Evolutionary conservation across 2,113 vertebrate species (phyloP).

Genomic region (Heterotis niloticus): DNA sequence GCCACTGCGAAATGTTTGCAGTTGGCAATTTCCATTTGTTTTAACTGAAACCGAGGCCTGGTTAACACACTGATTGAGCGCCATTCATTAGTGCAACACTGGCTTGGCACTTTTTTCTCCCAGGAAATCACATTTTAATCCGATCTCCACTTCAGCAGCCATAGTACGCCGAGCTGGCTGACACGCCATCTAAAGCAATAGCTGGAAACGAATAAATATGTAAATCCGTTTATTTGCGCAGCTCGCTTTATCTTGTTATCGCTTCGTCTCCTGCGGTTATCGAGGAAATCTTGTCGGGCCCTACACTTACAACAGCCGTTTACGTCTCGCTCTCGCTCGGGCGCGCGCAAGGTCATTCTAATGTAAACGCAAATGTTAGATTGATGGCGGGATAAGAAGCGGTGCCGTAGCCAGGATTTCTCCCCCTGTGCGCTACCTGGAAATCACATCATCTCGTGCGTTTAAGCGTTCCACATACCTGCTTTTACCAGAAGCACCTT

Average conservation of each 20-base stretch:
- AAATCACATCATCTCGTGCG: too few relatives aligned
- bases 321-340: neutral
- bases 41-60: too few relatives aligned
- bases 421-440: neutral
- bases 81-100: too few relatives aligned
- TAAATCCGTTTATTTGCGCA: constrained; percentile 31
- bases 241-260: constrained; percentile 30
- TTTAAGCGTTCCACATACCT: too few relatives aligned
- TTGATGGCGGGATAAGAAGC: too few relatives aligned
- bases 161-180: neutral
- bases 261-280: constrained; percentile 20
- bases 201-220: constrained; percentile 30
- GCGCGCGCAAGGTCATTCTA: neutral
- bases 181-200: constrained; percentile 17
- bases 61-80: too few relatives aligned
- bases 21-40: too few relatives aligned
- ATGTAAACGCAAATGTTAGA: neutral
- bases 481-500: too few relatives aligned
- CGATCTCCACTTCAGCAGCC: neutral
- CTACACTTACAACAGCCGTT: constrained; percentile 23
- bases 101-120: neutral
- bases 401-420: neutral
- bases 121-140: neutral
- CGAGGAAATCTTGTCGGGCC: constrained; percentile 27
- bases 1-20: too few relatives aligned